These are phyloP conservation scores for Platyura marginata DNA, from an alignment of 1,140 invertebrate species.

Conservation along the genomic window DNA sequence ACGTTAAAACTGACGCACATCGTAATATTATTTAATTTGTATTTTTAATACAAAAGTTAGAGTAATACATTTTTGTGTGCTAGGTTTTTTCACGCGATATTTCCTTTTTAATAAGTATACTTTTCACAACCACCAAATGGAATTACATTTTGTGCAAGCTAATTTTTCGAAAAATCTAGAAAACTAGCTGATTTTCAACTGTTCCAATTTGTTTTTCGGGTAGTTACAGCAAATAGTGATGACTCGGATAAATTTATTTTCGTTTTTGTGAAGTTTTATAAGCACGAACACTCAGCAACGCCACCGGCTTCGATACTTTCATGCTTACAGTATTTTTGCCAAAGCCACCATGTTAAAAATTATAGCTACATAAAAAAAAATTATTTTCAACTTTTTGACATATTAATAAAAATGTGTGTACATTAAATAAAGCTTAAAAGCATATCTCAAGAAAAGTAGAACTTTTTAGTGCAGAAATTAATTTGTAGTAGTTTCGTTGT, in stretches of 20 bases:
- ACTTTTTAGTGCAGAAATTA: not conserved
- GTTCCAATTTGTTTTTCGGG: not conserved
- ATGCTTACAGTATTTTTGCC: not conserved
- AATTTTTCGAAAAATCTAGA: not conserved
- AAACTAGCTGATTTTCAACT: not conserved
- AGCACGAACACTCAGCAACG: not conserved
- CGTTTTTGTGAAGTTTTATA: not conserved
- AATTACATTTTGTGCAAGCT: no score
- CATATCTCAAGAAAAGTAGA: not conserved
- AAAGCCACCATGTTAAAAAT: no score
- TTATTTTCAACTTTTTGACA: not conserved
- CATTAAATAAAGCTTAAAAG: not conserved
- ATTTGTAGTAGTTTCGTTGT: not conserved
- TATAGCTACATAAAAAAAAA: no score
- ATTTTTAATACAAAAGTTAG: not conserved
- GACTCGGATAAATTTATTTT: not conserved
- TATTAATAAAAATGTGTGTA: not conserved
- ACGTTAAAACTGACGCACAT: slow-evolving; percentile 27
- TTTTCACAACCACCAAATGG: no score
- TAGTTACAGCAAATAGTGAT: not conserved
- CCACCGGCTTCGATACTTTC: not conserved
- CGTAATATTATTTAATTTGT: slow-evolving; percentile 4
- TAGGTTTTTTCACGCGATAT: not conserved
- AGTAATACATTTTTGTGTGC: not conserved
- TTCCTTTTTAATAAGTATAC: not conserved